Evolutionary conservation across 2,113 vertebrate genomes (phyloP).

Genomic region (Paracanthobrama guichenoti): DNA sequence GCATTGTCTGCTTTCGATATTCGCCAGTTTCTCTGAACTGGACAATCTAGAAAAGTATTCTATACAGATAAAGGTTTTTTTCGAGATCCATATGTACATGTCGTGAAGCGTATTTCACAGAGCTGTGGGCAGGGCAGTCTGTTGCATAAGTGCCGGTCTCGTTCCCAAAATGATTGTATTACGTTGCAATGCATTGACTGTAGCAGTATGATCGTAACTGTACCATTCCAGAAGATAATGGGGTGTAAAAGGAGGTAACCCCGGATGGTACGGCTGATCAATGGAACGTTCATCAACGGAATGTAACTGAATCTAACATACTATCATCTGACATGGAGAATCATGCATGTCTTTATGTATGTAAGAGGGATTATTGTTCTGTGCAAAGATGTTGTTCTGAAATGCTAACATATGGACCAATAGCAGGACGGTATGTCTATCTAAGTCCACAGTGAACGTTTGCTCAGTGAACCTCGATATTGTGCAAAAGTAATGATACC

Average conservation of each 20-base stretch:
- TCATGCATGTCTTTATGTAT: constrained; percentile 61
- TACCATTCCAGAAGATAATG: constrained; percentile 64
- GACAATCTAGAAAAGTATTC: constrained; percentile 76
- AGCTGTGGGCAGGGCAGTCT: constrained; percentile 69
- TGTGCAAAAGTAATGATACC: constrained; percentile 52
- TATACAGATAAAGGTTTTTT: constrained; percentile 75
- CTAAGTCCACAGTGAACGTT: constrained; percentile 39
- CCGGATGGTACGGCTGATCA: constrained; percentile 44
- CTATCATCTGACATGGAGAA: constrained; percentile 64
- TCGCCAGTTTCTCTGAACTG: constrained; percentile 61
- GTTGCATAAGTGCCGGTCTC: constrained; percentile 77
- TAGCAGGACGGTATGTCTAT: constrained; percentile 43
- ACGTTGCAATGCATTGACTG: constrained; percentile 65
- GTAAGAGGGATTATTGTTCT: constrained; percentile 16
- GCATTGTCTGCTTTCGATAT: constrained; percentile 55
- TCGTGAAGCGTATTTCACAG: constrained; percentile 61
- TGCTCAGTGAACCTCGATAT: constrained; percentile 43
- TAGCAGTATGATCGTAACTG: constrained; percentile 64
- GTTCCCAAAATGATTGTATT: constrained; percentile 66
- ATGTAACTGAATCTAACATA: constrained; percentile 63
- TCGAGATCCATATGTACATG: constrained; percentile 70
- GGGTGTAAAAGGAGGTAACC: constrained; percentile 59
- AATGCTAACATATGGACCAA: constrained; percentile 42
- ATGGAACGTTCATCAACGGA: constrained; percentile 42
- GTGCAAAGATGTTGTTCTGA: constrained; percentile 21